These are phyloP conservation scores for Berghia stephanieae DNA, from an alignment of 1,140 invertebrate genomes.

Conservation along the genomic window DNA sequence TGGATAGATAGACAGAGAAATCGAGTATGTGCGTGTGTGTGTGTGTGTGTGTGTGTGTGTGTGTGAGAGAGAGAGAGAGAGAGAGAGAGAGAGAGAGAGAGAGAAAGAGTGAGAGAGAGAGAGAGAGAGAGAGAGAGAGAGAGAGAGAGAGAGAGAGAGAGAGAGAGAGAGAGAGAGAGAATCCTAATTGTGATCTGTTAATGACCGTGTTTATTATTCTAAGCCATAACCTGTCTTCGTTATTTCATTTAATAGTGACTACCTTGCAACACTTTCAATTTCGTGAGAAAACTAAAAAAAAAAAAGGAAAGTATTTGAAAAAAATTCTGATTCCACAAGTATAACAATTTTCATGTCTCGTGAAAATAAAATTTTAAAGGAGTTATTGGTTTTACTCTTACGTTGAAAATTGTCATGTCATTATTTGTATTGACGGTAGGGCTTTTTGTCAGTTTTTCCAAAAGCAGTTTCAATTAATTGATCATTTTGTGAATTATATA, in stretches of 20 bases:
- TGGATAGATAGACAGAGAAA: neutral
- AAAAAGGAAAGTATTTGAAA: neutral
- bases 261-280: too few species aligned
- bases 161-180: neutral
- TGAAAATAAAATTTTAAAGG: neutral
- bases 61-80: slow-evolving; percentile 9
- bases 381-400: neutral
- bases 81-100: slow-evolving; percentile 4
- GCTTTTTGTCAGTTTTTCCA: too few species aligned
- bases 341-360: neutral
- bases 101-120: neutral
- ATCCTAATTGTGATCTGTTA: neutral
- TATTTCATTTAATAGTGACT: too few species aligned
- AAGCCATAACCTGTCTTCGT: too few species aligned
- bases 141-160: neutral
- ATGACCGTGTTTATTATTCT: too few species aligned
- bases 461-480: too few species aligned
- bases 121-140: neutral
- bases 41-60: slow-evolving; percentile 5
- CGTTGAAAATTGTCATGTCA: neutral
- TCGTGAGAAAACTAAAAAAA: neutral
- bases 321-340: neutral
- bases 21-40: neutral
- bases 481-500: neutral
- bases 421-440: too few species aligned